A percentile compares a stretch with the other conserved stretches of the same genome.
phyloP scores from a whole-genome alignment of 2,797 vertebrate species.

The Emys orbicularis region DNA sequence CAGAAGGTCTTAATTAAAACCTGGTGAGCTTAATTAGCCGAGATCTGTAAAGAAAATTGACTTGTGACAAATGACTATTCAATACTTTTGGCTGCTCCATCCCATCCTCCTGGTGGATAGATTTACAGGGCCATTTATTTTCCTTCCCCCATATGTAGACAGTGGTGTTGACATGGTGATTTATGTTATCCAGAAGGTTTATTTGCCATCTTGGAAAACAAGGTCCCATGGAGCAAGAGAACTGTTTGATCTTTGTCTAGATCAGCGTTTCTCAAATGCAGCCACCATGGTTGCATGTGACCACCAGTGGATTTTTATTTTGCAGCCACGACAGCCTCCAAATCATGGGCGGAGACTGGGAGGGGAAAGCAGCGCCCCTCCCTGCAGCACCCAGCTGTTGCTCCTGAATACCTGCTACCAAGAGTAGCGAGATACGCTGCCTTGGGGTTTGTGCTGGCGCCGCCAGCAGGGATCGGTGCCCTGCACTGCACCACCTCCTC shows the following conservation, averaged over 20 bases:
- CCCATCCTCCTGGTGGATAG: neutral
- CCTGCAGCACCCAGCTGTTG: too few relatives aligned
- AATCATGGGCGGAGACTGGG: too few relatives aligned
- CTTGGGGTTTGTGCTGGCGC: too few relatives aligned
- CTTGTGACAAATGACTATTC: neutral
- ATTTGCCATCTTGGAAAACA: rapidly evolving
- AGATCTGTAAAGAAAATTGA: neutral
- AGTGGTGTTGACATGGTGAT: rapidly evolving
- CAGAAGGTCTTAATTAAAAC: neutral
- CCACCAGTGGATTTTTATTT: too few relatives aligned
- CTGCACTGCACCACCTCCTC: too few relatives aligned
- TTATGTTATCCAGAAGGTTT: neutral
- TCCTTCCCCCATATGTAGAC: neutral
- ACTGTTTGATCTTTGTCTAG: rapidly evolving
- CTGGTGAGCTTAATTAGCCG: neutral
- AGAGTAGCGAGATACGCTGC: too few relatives aligned
- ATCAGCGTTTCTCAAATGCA: neutral
- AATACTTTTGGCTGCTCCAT: neutral
- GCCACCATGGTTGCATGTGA: neutral
- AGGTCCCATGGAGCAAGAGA: neutral
- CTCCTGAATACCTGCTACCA: too few relatives aligned
- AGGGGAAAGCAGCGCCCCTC: too few relatives aligned
- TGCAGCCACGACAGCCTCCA: too few relatives aligned
- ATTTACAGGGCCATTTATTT: rapidly evolving
- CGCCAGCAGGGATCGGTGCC: too few relatives aligned